Base-by-base conservation (phyloP, 2,888 invertebrate genomes). In the Ormyrus pomaceus region DNA sequence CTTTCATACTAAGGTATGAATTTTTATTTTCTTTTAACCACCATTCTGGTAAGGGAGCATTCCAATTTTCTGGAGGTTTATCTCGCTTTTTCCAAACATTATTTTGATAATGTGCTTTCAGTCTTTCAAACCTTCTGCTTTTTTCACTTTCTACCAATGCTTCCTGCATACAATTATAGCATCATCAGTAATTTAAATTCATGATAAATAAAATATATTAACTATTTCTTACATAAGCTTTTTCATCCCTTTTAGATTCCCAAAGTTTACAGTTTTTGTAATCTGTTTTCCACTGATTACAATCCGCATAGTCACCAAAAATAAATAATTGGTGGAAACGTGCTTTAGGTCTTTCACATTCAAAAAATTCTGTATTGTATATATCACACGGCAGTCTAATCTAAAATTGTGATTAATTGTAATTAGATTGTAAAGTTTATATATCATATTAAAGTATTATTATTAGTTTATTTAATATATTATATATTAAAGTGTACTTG, bases 291-390 rank as follows among this genome's bases (percentile, higher is more conserved):
- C 97, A 97, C 84, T 95, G 94, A 4, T 92, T 92, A 88, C 98
- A 98, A 88, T 97, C 95, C 7, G 93, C 75, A 0, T 91, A 89
- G 87, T 95, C 92, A 0, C 98, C 98, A 90, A 92, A 92, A 79
- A 97, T 93, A 88, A 97, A 98, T 88, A 96, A 95, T 90, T 98
- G 98, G 88, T 98, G 95, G 86, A 97, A 96, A 83, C 97, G 92
- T 0, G 93, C 95, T 90, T 91, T 94, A 34, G 96, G 91, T 84
- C 95, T 94, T 72, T 91, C 94, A 88, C 97, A 97, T 84, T 97
- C 96, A 45, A 92, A 92, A 87, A 96, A 96, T 91, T 97, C 97
- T 73, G 95, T 95, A 85, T 95, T 93, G 87, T 97, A 97, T n/a
- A 93, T 86, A n/a, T 93, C 91, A 89, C 97, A 97, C 6, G 95